Base-by-base conservation (phyloP, 1,140 invertebrate species). In the Bombus terrestris region DNA sequence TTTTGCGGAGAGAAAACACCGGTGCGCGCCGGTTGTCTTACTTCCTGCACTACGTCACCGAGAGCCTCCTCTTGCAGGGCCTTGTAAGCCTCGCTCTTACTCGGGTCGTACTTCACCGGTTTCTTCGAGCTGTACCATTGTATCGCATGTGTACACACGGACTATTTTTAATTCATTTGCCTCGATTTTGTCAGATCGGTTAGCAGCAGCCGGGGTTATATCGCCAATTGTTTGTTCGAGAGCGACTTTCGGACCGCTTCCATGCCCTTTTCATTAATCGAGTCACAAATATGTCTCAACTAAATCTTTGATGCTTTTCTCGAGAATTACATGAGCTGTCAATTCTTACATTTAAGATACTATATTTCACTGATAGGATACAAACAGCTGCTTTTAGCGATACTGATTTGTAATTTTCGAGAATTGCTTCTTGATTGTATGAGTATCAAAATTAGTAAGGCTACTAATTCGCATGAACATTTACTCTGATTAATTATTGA, bases 71-170 rank as follows among this genome's bases (percentile, higher is more conserved):
- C 97, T 95, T 98, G 97, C 69, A 98, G 96, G 91, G 97, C 97
- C 96, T 97, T 97, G 96, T 97, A 98, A 41, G 97, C 98, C 94
- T 98, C 97, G 93, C 97, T 98, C 95, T 97, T 97, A 93, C 97
- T 97, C 87, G 97, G 98, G 96, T 98, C 97, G 95, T 97, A 98
- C 91, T 96, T 96, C 90, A 97, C 94, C 89, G 97, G 97, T 95
- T 96, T 97, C 96, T 97, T 97, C 66, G 85, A 71, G 85, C 93
- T 93, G 92, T 95, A 91, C 77, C 89, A 77, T 69, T 88, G 85
- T 89, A 91, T 86, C 88, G 87, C 78, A 90, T 89, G 88, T 87
- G 43, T 82, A 91, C 71, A 91, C 78, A 91, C 69, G 72, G 81
- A 82, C 57, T 77, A 91, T 66, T 88, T 91, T 86, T 88, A 91